Evolutionary conservation across 1,140 invertebrate species (phyloP).

Genomic region (Lycorma delicatula): DNA sequence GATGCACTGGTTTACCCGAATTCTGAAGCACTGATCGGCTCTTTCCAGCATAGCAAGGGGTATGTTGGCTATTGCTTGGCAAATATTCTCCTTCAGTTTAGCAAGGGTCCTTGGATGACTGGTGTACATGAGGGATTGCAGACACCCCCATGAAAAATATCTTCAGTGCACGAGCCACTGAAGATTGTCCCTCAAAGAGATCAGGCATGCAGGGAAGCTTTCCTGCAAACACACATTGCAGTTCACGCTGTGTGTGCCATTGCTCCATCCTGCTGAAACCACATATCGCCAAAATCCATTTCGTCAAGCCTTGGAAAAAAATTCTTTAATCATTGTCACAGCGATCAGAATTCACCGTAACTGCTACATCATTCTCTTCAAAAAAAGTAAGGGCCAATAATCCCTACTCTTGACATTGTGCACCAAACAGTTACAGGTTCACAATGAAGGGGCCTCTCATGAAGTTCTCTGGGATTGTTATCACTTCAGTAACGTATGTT

Average conservation of each 20-base stretch:
- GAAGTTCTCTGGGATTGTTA: background rate
- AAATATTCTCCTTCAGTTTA: background rate
- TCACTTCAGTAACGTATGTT: conserved; percentile 3
- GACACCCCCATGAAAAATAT: background rate
- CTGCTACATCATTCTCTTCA: conserved; percentile 11
- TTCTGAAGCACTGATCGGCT: conserved; percentile 2
- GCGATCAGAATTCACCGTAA: conserved; percentile 18
- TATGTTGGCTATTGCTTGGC: background rate
- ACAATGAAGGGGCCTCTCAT: conserved; percentile 9
- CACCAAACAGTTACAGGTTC: conserved; percentile 14
- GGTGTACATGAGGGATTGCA: background rate
- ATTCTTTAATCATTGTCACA: conserved; percentile 15
- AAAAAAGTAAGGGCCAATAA: conserved; percentile 16
- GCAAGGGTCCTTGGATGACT: background rate
- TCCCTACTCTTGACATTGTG: conserved; percentile 6
- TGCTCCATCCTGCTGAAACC: conserved; percentile 6
- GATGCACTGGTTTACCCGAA: background rate
- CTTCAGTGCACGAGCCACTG: background rate
- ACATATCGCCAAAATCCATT: conserved; percentile 1
- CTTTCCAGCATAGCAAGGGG: background rate
- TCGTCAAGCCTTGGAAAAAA: conserved; percentile 8
- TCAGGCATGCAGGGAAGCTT: background rate
- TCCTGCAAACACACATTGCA: conserved; percentile 12
- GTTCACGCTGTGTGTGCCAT: conserved; percentile 10
- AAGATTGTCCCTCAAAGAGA: conserved; percentile 1